Evolutionary conservation across 37 sponge, comb jelly and placozoan genomes (phyloP).

Genomic region (Haliclona indistincta): DNA sequence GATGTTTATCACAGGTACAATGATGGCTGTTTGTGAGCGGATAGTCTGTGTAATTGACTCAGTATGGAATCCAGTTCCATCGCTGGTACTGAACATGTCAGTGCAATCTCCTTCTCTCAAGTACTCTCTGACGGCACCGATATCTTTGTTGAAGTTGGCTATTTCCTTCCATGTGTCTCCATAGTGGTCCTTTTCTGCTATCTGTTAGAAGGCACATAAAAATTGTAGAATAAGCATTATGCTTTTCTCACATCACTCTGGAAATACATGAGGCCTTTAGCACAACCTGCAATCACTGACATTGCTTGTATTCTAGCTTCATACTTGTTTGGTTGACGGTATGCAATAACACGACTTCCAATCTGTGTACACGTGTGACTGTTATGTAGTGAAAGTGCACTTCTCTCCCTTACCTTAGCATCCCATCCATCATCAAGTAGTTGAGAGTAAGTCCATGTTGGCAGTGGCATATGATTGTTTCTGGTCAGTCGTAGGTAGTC

Average conservation of each 20-base stretch:
- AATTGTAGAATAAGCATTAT: background rate
- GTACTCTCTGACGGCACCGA: constrained; percentile 54
- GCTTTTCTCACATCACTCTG: constrained; percentile 49
- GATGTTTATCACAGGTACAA: constrained; percentile 44
- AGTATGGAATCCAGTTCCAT: constrained; percentile 26
- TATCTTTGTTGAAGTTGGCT: constrained; percentile 57
- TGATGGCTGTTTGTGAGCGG: constrained; percentile 55
- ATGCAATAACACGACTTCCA: constrained; percentile 23
- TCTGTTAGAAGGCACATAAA: constrained; percentile 13
- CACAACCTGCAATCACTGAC: constrained; percentile 70
- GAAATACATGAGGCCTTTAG: constrained; percentile 73
- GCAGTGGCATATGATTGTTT: constrained; percentile 68
- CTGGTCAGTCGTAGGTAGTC: constrained; percentile 69
- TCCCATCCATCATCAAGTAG: constrained; percentile 48
- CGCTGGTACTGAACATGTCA: constrained; percentile 54
- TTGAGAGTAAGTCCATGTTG: constrained; percentile 50
- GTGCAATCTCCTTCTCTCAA: constrained; percentile 63
- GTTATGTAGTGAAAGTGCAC: background rate
- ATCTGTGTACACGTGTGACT: constrained; percentile 25
- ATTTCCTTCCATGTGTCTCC: constrained; percentile 58
- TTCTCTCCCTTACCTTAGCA: constrained; percentile 7
- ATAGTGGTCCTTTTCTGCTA: constrained; percentile 44
- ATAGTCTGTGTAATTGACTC: constrained; percentile 53
- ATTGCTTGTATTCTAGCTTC: constrained; percentile 70
- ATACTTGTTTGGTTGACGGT: constrained; percentile 47